These are phyloP conservation scores for Hirtodrosophila histrioides DNA, from an alignment of 2,888 invertebrate genomes.

Conservation along the genomic window DNA sequence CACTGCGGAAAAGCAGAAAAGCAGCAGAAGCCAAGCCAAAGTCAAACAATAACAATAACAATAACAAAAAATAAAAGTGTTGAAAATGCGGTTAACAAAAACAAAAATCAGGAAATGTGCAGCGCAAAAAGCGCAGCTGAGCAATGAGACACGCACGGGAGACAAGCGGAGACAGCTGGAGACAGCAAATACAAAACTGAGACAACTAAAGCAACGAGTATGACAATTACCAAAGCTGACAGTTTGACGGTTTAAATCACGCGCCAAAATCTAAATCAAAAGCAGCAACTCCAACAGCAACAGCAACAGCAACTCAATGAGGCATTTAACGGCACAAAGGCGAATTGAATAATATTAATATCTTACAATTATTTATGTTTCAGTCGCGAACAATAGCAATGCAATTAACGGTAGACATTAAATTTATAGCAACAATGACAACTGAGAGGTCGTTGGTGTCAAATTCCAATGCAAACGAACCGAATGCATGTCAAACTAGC, in stretches of 20 bases:
- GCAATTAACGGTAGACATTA: constrained; percentile 44
- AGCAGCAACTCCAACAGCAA: constrained; percentile 31
- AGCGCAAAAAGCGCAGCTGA: constrained; percentile 35
- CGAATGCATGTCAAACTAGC: constrained; percentile 20
- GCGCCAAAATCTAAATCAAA: constrained; percentile 58
- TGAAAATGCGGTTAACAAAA: constrained; percentile 24
- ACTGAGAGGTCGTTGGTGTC: constrained; percentile 52
- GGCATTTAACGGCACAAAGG: constrained; percentile 39
- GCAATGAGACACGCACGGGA: constrained; percentile 47
- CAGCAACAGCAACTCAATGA: constrained; percentile 60
- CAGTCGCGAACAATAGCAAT: constrained; percentile 35
- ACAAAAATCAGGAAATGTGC: constrained; percentile 55
- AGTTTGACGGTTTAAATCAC: constrained; percentile 74
- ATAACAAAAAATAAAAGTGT: constrained; percentile 35
- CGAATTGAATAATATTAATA: constrained; percentile 43
- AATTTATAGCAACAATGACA: constrained; percentile 33
- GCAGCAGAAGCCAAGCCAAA: constrained; percentile 21
- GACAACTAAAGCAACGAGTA: constrained; percentile 13
- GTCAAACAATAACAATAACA: constrained; percentile 31
- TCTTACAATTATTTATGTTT: constrained; percentile 55
- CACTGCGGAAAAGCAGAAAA: constrained; percentile 68
- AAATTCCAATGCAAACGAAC: constrained; percentile 29
- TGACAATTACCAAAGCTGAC: constrained; percentile 69
- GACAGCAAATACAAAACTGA: constrained; percentile 41
- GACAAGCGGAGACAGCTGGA: constrained; percentile 25